Percentiles rank a stretch among this genome's conserved stretches.
Conservation (phyloP, 2,888 invertebrate genomes). For the Amphimallon solstitiale region DNA sequence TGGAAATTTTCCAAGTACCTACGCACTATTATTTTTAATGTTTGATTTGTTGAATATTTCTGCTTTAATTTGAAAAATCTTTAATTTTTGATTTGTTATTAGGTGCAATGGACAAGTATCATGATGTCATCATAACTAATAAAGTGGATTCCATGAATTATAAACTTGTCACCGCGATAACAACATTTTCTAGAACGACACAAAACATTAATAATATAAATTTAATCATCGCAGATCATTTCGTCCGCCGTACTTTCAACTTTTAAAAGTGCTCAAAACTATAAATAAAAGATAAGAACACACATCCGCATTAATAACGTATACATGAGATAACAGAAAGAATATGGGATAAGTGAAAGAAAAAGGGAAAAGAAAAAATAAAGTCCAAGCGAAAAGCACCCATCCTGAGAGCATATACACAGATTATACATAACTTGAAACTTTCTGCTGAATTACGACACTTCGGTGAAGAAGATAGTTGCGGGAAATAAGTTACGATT, state of each 20-base stretch:
- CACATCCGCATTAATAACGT: not conserved
- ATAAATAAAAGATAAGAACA: too few relatives aligned
- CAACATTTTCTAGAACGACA: too few relatives aligned
- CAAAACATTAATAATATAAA: too few relatives aligned
- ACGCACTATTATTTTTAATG: too few relatives aligned
- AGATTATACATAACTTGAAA: conserved; percentile 39
- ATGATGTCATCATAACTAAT: too few relatives aligned
- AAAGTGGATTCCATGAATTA: too few relatives aligned
- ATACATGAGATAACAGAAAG: not conserved
- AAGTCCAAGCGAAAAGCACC: conserved; percentile 9
- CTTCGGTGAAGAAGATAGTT: conserved; percentile 35
- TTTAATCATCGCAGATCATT: not conserved
- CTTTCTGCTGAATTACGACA: conserved; percentile 39
- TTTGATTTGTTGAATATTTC: too few relatives aligned
- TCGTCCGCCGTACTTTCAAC: not conserved
- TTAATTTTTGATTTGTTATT: too few relatives aligned
- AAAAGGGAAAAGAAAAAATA: conserved; percentile 17
- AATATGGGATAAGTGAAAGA: conserved; percentile 20
- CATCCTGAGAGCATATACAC: conserved; percentile 26
- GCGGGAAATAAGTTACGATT: conserved; percentile 36
- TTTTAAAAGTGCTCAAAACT: not conserved
- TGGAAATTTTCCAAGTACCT: too few relatives aligned
- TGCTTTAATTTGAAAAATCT: too few relatives aligned
- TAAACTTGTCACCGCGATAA: too few relatives aligned
- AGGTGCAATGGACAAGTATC: too few relatives aligned